Percentiles rank a stretch among this genome's conserved stretches.
Conservation (phyloP, 2,888 invertebrate species). For the Scaptomyza tumidula region DNA sequence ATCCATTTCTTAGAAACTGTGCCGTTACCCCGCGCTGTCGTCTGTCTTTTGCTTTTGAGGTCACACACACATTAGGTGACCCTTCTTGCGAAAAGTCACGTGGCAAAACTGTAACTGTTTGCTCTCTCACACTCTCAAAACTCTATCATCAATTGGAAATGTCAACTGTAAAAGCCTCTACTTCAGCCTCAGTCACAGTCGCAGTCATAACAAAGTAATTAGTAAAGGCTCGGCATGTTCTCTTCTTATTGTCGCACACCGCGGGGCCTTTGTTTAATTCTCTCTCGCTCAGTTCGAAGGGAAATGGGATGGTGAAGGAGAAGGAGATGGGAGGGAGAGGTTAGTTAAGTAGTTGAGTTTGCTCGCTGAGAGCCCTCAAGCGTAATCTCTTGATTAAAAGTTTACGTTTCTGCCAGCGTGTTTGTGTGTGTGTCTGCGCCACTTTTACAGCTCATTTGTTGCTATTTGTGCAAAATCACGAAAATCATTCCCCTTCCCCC, state of each 20-base stretch:
- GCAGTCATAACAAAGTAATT: constrained; percentile 65
- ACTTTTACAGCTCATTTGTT: constrained; percentile 75
- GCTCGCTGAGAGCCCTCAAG: constrained; percentile 31
- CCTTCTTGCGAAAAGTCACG: constrained; percentile 56
- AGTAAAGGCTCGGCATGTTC: constrained; percentile 59
- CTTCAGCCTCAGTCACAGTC: constrained; percentile 5
- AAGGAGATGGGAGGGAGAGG: background rate
- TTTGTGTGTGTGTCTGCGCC: constrained; percentile 36
- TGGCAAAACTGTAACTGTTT: constrained; percentile 25
- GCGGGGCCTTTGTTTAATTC: constrained; percentile 11
- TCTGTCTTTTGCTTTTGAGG: constrained; percentile 43
- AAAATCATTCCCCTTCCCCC: constrained; percentile 3
- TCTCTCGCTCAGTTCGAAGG: background rate
- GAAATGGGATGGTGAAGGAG: background rate
- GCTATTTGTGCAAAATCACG: constrained; percentile 52
- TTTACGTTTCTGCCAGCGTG: constrained; percentile 43
- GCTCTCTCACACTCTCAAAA: background rate
- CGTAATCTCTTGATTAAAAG: constrained; percentile 66
- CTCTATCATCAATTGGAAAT: constrained; percentile 38
- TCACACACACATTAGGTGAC: constrained; percentile 68
- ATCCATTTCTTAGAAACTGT: constrained; percentile 30
- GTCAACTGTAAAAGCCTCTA: constrained; percentile 52
- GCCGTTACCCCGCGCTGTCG: background rate
- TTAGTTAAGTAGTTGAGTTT: background rate
- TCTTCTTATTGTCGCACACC: constrained; percentile 21